These are phyloP conservation scores for Thaumetopoea pityocampa DNA, from an alignment of 1,140 invertebrate genomes.

Conservation along the genomic window DNA sequence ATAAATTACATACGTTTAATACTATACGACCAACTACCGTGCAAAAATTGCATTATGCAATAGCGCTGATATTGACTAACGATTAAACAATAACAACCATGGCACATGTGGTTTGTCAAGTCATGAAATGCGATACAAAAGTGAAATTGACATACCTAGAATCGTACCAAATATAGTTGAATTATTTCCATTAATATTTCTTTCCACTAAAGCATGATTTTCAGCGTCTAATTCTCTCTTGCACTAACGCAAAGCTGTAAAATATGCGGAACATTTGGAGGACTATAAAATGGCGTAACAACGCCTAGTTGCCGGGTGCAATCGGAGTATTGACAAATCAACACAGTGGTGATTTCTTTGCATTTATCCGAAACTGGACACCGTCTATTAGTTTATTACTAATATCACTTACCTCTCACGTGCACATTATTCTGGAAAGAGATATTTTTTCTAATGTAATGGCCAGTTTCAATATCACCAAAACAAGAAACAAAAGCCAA, in stretches of 20 bases:
- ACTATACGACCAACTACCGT: slow-evolving; percentile 25
- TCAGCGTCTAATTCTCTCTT: slow-evolving; percentile 48
- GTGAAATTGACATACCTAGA: slow-evolving; percentile 65
- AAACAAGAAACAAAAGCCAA: slow-evolving; percentile 77
- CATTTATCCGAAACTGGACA: slow-evolving; percentile 48
- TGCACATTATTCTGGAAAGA: slow-evolving; percentile 75
- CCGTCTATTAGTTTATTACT: slow-evolving; percentile 55
- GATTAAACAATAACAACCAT: slow-evolving; percentile 65
- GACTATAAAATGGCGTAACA: slow-evolving; percentile 76
- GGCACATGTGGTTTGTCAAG: slow-evolving; percentile 66
- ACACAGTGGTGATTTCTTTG: slow-evolving; percentile 50
- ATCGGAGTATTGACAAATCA: slow-evolving; percentile 70
- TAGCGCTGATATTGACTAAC: slow-evolving; percentile 33
- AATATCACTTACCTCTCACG: slow-evolving; percentile 73
- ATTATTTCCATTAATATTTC: slow-evolving; percentile 44
- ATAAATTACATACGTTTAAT: slow-evolving; percentile 17
- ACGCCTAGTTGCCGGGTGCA: slow-evolving; percentile 72
- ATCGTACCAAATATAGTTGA: slow-evolving; percentile 42
- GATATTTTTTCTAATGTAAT: slow-evolving; percentile 77
- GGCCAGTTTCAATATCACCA: slow-evolving; percentile 76
- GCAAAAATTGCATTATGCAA: slow-evolving; percentile 49
- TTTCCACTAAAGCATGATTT: slow-evolving; percentile 50
- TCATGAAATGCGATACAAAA: slow-evolving; percentile 62
- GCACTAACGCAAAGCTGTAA: slow-evolving; percentile 52
- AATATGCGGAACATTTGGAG: slow-evolving; percentile 71